Base-by-base conservation (phyloP, 2,888 invertebrate genomes). In the Chrysotoxum bicinctum region DNA sequence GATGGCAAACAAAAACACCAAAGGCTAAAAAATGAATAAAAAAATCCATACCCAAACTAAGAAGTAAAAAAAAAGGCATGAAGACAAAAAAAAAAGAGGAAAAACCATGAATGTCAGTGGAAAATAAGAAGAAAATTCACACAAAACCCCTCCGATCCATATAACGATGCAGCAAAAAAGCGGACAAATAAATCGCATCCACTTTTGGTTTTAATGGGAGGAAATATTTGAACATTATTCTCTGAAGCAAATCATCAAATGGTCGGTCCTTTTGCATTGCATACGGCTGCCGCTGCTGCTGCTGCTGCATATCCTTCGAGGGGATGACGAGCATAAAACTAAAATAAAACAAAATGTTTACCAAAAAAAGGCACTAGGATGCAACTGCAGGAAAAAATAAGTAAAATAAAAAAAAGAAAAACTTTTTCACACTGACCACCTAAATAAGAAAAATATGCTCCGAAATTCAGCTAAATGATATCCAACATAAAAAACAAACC, bases 141-240 rank as follows among this genome's bases (percentile, higher is more conserved):
- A 70, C 58, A 16, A 40, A 23, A 30, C 37, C 64, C 23, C 30
- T 58, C 62, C 32, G n/a, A 35, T 23, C 21, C 16, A 62, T 16
- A 45, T 7, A 60, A 45, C 60, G 60, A n/a, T 12, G 40, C 23
- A 19, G 21, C n/a, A n/a, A 54, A 32, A 62, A 60, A 60, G 19
- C 60, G 45, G 72, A 62, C 77, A 78, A 69, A 83, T 78, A 83
- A 83, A 78, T 78, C 83, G 78, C 74, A 78, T 78, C 64, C 78
- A 83, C 78, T 83, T 83, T 83, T 64, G 74, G 64, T 69, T 78
- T 83, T 64, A 83, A 83, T 83, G 78, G 83, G 64, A 78, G 78
- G 74, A 83, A 78, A 78, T 83, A 83, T 83, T 74, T 64, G 73
- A 78, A 64, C 83, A 83, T 83, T 83, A 78, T 74, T 83, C 83